Percentiles rank a stretch among this genome's conserved stretches.
phyloP scores from a whole-genome alignment of 2,113 vertebrate genomes.

The Hepsetus odoe region DNA sequence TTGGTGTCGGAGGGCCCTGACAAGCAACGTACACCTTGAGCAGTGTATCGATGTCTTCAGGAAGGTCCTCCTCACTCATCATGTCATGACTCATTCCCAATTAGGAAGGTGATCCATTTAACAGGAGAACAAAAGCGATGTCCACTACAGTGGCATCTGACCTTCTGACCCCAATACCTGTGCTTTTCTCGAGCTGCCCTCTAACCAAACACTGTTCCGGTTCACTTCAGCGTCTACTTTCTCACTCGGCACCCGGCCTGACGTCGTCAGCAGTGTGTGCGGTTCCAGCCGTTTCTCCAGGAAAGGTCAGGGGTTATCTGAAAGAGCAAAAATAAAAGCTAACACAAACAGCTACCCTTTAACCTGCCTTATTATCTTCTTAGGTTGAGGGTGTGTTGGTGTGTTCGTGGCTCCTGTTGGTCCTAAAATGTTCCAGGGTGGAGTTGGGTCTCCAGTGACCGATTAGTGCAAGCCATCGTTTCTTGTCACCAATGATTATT shows the following conservation, averaged over 20 bases:
- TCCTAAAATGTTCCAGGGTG: constrained; percentile 5
- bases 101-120: constrained; percentile 27
- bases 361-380: constrained; percentile 40
- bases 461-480: too few relatives aligned
- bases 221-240: constrained; percentile 34
- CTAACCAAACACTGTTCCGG: constrained; percentile 43
- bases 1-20: too few relatives aligned
- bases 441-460: neutral
- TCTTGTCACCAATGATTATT: too few relatives aligned
- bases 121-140: constrained; percentile 36
- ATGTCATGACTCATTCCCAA: neutral
- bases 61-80: constrained; percentile 21
- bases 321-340: constrained; percentile 40
- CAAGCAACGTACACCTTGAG: neutral
- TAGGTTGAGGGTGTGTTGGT: constrained; percentile 28
- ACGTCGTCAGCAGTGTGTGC: constrained; percentile 24
- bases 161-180: constrained; percentile 48
- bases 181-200: constrained; percentile 37
- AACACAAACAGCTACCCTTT: constrained; percentile 53
- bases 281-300: constrained; percentile 30
- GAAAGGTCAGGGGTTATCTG: constrained; percentile 56
- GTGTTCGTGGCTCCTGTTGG: constrained; percentile 33
- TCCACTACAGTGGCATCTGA: constrained; percentile 36
- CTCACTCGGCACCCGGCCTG: constrained; percentile 36
- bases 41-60: neutral